Evolutionary conservation across 2,797 vertebrate species (phyloP).

Genomic region (Cuculus canorus): DNA sequence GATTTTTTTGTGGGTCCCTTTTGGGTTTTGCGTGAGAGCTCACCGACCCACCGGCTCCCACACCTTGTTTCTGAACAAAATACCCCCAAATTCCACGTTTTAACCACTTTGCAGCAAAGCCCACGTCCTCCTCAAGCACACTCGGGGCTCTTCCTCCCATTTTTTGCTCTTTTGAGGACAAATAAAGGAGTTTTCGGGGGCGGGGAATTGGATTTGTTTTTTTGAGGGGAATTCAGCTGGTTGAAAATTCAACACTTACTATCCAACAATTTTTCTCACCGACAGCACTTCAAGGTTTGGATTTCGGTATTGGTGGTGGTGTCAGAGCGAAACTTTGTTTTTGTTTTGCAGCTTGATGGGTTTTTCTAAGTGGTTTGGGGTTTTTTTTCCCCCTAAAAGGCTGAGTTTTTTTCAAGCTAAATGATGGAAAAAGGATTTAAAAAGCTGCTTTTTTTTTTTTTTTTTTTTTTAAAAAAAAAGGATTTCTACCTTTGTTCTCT

Average conservation of each 20-base stretch:
- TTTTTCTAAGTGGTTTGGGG: background rate
- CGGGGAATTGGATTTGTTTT: background rate
- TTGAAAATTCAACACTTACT: conserved; percentile 93
- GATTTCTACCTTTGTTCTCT: conserved; percentile 9
- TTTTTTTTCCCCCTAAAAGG: background rate
- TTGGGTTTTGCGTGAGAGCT: conserved; percentile 89
- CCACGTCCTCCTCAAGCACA: conserved; percentile 21
- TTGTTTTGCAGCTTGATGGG: background rate
- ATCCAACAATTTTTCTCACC: conserved; percentile 91
- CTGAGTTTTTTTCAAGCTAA: background rate
- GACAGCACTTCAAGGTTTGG: conserved; percentile 84
- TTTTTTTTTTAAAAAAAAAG: background rate
- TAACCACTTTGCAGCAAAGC: conserved; percentile 61
- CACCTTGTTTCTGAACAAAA: background rate
- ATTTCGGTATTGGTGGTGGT: conserved; percentile 69
- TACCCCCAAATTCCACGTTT: conserved; percentile 69
- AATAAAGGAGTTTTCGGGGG: background rate
- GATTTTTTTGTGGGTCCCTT: background rate
- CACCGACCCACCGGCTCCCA: conserved; percentile 83
- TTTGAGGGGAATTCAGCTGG: conserved; percentile 73
- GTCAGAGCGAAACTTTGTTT: conserved; percentile 62
- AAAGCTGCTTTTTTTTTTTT: conserved; percentile 21
- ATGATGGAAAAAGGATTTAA: background rate
- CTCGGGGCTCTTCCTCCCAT: conserved; percentile 69
- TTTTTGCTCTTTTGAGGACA: background rate